Percentiles rank a stretch among this genome's conserved stretches.
phyloP scores from a whole-genome alignment of 1,140 invertebrate species.

The Chymomyza costata region DNA sequence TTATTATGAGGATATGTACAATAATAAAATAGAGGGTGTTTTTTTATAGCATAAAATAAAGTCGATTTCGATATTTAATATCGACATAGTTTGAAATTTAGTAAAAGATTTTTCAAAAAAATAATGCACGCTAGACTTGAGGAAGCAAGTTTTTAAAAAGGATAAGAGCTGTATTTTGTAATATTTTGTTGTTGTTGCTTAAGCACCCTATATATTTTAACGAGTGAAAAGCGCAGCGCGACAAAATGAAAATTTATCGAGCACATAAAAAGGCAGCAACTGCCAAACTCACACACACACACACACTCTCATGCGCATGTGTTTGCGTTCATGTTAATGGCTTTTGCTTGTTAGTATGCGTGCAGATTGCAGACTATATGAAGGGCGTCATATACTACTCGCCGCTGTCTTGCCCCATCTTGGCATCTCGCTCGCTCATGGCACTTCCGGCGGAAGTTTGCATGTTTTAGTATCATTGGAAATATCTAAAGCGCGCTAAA shows the following conservation, averaged over 20 bases:
- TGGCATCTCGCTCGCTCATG: slow-evolving; percentile 32
- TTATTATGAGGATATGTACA: too few relatives aligned
- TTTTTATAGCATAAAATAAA: too few relatives aligned
- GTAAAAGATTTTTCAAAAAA: too few relatives aligned
- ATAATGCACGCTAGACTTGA: too few relatives aligned
- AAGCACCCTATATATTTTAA: neutral
- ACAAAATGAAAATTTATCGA: slow-evolving; percentile 68
- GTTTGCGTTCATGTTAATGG: slow-evolving; percentile 47
- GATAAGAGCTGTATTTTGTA: too few relatives aligned
- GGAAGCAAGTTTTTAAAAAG: too few relatives aligned
- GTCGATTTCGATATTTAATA: too few relatives aligned
- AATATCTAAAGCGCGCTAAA: slow-evolving; percentile 67
- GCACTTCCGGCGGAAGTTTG: slow-evolving; percentile 66
- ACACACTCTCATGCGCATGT: neutral
- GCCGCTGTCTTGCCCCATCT: too few relatives aligned
- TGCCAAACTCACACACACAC: slow-evolving; percentile 19
- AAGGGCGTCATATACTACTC: too few relatives aligned
- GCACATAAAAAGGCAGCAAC: slow-evolving; percentile 52
- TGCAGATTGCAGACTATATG: too few relatives aligned
- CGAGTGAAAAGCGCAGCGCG: slow-evolving; percentile 51
- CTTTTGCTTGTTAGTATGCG: slow-evolving; percentile 49
- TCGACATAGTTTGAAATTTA: too few relatives aligned
- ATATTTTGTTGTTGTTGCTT: neutral
- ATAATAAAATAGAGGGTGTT: too few relatives aligned
- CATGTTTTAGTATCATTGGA: slow-evolving; percentile 67